Evolutionary conservation across 2,797 vertebrate genomes (phyloP).

Genomic region (Oceanodroma leucorhoa): DNA sequence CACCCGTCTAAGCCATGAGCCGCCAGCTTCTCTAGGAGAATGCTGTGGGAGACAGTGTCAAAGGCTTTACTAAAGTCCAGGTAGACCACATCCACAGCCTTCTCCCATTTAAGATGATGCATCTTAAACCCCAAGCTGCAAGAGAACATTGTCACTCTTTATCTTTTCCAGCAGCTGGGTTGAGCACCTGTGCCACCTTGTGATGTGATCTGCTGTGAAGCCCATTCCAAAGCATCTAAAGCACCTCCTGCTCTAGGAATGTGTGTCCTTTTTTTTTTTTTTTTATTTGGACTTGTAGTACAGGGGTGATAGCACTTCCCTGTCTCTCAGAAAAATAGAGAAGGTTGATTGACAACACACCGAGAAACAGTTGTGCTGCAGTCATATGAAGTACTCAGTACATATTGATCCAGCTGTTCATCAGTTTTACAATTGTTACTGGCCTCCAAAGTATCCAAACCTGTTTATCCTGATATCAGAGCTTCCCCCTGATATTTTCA

Average conservation of each 20-base stretch:
- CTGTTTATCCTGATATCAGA: background rate
- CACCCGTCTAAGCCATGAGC: too few species aligned
- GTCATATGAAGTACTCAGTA: background rate
- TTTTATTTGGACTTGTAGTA: background rate
- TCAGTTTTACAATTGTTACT: background rate
- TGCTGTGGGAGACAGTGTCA: too few species aligned
- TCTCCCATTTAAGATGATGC: too few species aligned
- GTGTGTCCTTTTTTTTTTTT: background rate
- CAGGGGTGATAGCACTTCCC: background rate
- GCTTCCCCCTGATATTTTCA: background rate
- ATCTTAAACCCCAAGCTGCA: background rate
- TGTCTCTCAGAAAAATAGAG: background rate
- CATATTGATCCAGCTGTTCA: background rate
- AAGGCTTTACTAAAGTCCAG: too few species aligned
- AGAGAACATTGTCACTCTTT: background rate
- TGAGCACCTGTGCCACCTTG: background rate
- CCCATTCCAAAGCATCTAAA: background rate
- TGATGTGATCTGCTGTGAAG: background rate
- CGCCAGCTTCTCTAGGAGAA: too few species aligned
- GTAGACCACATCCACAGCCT: too few species aligned
- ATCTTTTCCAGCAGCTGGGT: background rate
- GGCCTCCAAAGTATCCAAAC: background rate
- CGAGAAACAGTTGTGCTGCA: background rate
- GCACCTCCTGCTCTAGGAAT: background rate
- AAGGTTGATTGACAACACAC: background rate